phyloP scores from a whole-genome alignment of 2,113 vertebrate genomes.

The Paramormyrops kingsleyae region DNA sequence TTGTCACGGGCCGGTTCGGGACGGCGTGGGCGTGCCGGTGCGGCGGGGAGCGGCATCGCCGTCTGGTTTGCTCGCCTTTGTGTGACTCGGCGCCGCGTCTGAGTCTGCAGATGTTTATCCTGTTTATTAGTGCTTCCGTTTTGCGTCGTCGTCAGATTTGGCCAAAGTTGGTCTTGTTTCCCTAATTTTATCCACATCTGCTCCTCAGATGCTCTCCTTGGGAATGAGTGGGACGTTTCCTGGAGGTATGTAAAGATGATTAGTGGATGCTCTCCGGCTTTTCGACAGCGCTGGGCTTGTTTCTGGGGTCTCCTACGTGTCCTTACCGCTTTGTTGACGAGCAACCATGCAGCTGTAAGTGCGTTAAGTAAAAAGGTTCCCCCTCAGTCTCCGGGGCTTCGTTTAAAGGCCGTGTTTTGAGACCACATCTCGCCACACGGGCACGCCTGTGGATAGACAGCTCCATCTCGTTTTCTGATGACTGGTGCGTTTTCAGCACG shows the following conservation, averaged over 20 bases:
- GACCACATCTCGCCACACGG: background rate
- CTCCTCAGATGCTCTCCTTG: background rate
- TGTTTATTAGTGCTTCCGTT: background rate
- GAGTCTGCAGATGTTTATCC: background rate
- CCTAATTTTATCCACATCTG: background rate
- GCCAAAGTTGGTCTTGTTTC: background rate
- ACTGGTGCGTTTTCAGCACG: conserved; percentile 34
- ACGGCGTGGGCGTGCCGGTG: background rate
- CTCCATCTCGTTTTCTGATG: conserved; percentile 50
- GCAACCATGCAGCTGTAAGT: background rate
- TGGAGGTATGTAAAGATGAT: background rate
- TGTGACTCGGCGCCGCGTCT: background rate
- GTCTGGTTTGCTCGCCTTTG: background rate
- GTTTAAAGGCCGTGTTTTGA: background rate
- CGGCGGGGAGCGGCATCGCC: background rate
- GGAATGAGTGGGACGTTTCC: background rate
- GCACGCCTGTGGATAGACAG: conserved; percentile 24
- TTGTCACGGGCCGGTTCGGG: background rate
- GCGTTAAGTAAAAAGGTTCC: background rate
- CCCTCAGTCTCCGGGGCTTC: background rate
- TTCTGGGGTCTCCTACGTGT: background rate
- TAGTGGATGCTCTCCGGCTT: background rate
- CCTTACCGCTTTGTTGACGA: background rate
- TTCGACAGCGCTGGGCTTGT: background rate
- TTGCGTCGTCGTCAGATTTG: background rate